phyloP scores from a whole-genome alignment of 2,797 vertebrate genomes.

The Chelidonichthys spinosus region DNA sequence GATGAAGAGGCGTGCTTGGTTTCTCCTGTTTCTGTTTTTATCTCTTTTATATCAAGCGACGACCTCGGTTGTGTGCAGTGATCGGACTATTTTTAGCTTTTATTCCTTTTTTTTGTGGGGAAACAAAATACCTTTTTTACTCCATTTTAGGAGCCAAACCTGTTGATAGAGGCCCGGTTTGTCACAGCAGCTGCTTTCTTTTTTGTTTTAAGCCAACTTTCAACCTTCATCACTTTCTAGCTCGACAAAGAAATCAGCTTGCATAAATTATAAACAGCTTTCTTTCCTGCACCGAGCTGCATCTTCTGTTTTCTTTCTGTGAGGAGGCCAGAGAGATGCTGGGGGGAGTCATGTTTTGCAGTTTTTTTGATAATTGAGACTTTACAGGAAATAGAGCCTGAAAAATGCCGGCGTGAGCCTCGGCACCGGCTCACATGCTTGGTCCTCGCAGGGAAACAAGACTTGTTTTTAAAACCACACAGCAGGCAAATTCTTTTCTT shows the following conservation, averaged over 20 bases:
- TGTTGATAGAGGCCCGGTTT: background rate
- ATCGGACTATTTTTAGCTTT: background rate
- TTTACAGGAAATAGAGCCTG: background rate
- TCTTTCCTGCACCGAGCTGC: no score
- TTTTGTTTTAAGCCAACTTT: background rate
- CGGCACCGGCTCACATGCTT: no score
- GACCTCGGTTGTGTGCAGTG: background rate
- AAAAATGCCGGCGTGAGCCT: background rate
- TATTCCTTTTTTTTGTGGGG: background rate
- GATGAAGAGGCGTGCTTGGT: no score
- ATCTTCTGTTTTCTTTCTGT: no score
- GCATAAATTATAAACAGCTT: no score
- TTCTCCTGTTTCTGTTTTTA: no score
- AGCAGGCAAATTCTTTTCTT: background rate
- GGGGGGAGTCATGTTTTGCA: no score
- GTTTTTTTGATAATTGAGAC: no score
- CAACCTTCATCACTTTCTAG: background rate
- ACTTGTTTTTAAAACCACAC: background rate
- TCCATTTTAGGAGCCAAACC: slow-evolving; percentile 4
- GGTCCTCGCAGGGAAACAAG: background rate
- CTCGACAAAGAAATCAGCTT: background rate
- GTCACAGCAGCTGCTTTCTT: background rate
- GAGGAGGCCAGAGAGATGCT: no score
- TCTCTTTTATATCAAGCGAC: slow-evolving; percentile 2
- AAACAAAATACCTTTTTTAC: background rate